Evolutionary conservation across 2,888 invertebrate species (phyloP), one percentile per base, ranked within the genome.

Genomic region (Hydropsyche betteni): DNA sequence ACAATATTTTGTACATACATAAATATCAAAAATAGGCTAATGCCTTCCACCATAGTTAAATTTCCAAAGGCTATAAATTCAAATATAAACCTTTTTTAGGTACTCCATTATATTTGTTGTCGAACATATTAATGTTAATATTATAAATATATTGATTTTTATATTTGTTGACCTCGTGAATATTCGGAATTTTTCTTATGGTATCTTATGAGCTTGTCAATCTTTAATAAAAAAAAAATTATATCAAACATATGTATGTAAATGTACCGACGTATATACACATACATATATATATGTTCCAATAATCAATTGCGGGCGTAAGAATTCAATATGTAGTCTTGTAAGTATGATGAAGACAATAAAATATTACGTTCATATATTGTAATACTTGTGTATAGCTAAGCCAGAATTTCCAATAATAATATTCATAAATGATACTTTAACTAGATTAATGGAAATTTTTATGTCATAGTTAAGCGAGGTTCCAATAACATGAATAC

Each of bases 391-490:
- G 33, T 74, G 34, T 36, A 38, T 73, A 69, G 8, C 34, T 74
- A 78, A 75, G 75, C 16, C 51, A 72, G 76, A 76, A 76, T 76
- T 76, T 76, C 76, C 76, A 76, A 74, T 76, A 71, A 76, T 76
- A 38, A 58, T 51, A 69, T 69, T 38, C 36, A 33, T 70, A 34
- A 36, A 64, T 55, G 12, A 55, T 55, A 55, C 24, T 55, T 6
- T 3, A 55, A 55, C 12, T 14, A 14, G n/a, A 14, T 2, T 55
- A 55, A 51, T 51, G n/a, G 51, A 51, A 51, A 51, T n/a, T 12
- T 55, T 16, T n/a, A 55, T 55, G 55, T 55, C n/a, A 55, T 55
- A 10, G n/a, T 55, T 10, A 10, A 55, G 12, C 16, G 12, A 55
- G n/a, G 64, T n/a, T 36, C 24, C 36, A 64, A 64, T 64, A 36